A percentile compares a stretch with the other conserved stretches of the same genome.
Evolutionary conservation across 2,113 vertebrate genomes (phyloP).

Genomic region (Cercocebus atys): DNA sequence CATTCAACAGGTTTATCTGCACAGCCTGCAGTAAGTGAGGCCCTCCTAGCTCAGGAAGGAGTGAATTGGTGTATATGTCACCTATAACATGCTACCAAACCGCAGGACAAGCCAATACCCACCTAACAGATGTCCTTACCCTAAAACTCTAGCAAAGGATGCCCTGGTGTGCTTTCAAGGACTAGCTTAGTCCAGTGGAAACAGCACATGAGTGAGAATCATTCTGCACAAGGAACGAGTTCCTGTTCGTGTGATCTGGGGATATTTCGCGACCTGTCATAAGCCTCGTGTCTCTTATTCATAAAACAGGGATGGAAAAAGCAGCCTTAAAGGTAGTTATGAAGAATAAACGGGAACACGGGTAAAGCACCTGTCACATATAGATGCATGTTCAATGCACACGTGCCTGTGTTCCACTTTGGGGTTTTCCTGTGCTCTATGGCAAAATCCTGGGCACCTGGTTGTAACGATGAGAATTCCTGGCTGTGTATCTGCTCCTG

Average conservation of each 20-base stretch:
- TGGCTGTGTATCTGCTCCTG: neutral
- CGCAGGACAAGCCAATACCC: neutral
- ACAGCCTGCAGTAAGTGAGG: neutral
- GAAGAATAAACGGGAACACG: neutral
- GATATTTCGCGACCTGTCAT: neutral
- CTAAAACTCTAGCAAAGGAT: neutral
- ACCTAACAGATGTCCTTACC: neutral
- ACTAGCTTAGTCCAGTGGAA: neutral
- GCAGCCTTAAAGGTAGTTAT: neutral
- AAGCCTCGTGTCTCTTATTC: neutral
- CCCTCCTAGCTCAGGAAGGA: conserved; percentile 28
- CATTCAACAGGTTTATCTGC: conserved; percentile 27
- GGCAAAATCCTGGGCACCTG: neutral
- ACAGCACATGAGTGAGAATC: neutral
- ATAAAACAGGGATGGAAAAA: neutral
- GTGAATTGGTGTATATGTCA: neutral
- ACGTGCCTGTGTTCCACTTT: no score
- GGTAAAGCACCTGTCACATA: neutral
- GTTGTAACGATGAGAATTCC: neutral
- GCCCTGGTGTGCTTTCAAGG: neutral
- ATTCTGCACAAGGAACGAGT: fast-evolving
- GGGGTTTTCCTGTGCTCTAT: neutral
- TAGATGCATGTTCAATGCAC: neutral
- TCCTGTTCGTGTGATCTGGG: neutral
- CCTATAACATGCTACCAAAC: neutral